Evolutionary conservation across 92 coral and sea anemone genomes (phyloP), one percentile per base, ranked within the genome.

Genomic region (Scolanthus callimorphus): DNA sequence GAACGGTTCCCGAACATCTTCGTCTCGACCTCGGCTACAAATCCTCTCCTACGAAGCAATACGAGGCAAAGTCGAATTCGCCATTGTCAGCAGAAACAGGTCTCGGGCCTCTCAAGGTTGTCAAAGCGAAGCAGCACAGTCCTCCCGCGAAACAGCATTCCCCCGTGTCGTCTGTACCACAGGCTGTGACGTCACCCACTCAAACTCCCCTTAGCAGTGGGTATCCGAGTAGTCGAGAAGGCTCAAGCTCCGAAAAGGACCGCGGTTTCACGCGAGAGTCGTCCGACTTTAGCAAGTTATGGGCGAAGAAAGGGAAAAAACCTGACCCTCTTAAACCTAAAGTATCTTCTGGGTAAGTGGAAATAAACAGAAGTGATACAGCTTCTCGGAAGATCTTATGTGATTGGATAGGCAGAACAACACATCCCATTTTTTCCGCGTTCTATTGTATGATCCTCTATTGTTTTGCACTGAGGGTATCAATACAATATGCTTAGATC

Each of bases 1-100:
- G 71, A 57, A 87, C 85, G 45, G 81, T 87, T 54, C 95, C 95
- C 45, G 95, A 87, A 9, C 80, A 80, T 38, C 68, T 87, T 31
- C 79, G 95, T 11, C 79, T 87, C 10, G 73, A 78, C 28, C 67
- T 76, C 50, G 63, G 68, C 77, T 77, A 47, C 44, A 46, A 76
- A 24, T 62, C 80, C 11, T 39, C 73, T 27, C 74, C 95, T 4
- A 60, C 71, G 25, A 76, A 58, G 56, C 46, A 80, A 21, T 72
- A 72, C 15, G 95, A 87, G 2, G 53, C 73, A 23, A 82, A 82
- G 49, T 90, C 85, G 10, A 65, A 80, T 21, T 65, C 74, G 31
- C 51, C 67, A 31, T 73, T 86, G 26, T 29, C 72, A 1, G 29
- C 69, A 4, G 95, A 74, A 23, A 29, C 79, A 28, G 59, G 47